Percentiles rank a stretch among this genome's conserved stretches.
These are phyloP conservation scores for Isoperla grammatica DNA, from an alignment of 2,888 invertebrate species.

Conservation along the genomic window DNA sequence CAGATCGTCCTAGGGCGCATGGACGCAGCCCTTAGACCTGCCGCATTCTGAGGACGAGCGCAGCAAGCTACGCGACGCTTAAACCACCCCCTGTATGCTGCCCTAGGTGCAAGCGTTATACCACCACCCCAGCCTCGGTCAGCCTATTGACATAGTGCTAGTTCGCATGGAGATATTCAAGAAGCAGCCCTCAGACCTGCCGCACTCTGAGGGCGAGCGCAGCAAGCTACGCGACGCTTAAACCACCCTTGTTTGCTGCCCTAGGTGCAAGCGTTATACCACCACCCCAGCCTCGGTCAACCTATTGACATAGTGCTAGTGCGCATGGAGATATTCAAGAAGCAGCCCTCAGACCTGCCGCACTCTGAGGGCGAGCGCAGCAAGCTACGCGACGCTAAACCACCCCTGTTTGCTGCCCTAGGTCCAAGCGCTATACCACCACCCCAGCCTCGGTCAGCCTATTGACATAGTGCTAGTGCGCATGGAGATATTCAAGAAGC, in stretches of 20 bases:
- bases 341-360: constrained; percentile 57
- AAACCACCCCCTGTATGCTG: too few relatives aligned
- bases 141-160: constrained; percentile 58
- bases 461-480: constrained; percentile 65
- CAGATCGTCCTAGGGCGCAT: constrained; percentile 64
- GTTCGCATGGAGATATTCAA: constrained; percentile 66
- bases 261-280: constrained; percentile 72
- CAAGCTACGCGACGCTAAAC: constrained; percentile 61
- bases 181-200: constrained; percentile 56
- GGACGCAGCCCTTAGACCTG: constrained; percentile 59
- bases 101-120: constrained; percentile 73
- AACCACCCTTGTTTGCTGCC: too few relatives aligned
- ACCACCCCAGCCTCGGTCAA: constrained; percentile 64
- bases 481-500: constrained; percentile 61
- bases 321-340: constrained; percentile 61
- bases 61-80: constrained; percentile 61
- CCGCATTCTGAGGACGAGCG: constrained; percentile 62
- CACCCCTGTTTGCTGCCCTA: too few relatives aligned
- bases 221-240: constrained; percentile 62
- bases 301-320: constrained; percentile 63
- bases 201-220: constrained; percentile 61
- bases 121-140: constrained; percentile 66
- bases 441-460: constrained; percentile 60
- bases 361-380: constrained; percentile 62
- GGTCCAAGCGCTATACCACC: constrained; percentile 76